phyloP scores from a whole-genome alignment of 2,797 vertebrate genomes.

The Chiloscyllium punctatum region DNA sequence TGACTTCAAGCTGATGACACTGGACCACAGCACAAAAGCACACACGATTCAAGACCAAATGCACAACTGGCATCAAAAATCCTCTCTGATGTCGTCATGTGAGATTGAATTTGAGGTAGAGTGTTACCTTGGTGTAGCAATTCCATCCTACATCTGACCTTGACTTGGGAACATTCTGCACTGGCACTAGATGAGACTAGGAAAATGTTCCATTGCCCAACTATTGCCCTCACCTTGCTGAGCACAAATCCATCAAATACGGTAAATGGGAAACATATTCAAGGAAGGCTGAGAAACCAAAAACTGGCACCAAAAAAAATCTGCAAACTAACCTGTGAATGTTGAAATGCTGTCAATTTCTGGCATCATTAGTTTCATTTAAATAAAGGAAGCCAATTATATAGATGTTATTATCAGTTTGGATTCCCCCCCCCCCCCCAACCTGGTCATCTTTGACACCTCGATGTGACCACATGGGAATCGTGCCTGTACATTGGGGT shows the following conservation, averaged over 20 bases:
- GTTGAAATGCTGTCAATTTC: background rate
- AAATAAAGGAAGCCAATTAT: background rate
- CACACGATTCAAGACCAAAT: slow-evolving; percentile 17
- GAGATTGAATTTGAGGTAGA: background rate
- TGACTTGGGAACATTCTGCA: background rate
- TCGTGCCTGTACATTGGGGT: no score
- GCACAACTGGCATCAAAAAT: slow-evolving; percentile 16
- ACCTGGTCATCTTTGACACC: no score
- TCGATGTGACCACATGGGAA: no score
- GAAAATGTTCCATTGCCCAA: background rate
- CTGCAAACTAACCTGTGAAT: background rate
- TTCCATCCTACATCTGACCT: slow-evolving; percentile 1
- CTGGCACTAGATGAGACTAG: background rate
- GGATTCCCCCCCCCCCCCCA: no score
- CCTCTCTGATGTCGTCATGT: background rate
- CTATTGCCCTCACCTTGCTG: background rate
- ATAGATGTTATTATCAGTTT: no score
- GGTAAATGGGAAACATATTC: background rate
- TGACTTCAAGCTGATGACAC: background rate
- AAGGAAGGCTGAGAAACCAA: background rate
- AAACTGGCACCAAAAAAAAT: background rate
- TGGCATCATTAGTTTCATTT: background rate
- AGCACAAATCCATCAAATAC: slow-evolving; percentile 1
- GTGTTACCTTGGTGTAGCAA: background rate
- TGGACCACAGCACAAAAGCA: background rate